Evolutionary conservation across 2,797 vertebrate genomes (phyloP), one percentile per base, ranked within the genome.

Genomic region (Alectoris magna): DNA sequence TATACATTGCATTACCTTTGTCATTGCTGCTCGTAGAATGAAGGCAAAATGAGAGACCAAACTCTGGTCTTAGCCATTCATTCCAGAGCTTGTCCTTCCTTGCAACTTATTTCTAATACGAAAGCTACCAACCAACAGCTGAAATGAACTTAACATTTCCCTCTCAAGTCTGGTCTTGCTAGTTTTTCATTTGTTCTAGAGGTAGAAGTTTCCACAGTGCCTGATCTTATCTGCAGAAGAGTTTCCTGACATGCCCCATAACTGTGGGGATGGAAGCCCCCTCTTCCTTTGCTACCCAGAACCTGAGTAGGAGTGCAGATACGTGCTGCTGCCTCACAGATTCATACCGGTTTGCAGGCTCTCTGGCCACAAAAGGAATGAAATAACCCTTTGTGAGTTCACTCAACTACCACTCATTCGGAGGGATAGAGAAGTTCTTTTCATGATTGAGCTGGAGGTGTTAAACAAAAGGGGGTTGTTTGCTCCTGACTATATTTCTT

Each of bases 391-490:
- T 84, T 93, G 81, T 91, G 36, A 3, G 2, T 59, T 76, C 66
- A 51, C 62, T 84, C 70, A 67, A 0, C 58, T 63, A 6, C 84
- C 7, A 3, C 60, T 39, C 3, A 66, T 82, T 71, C 87, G 73
- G 38, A 67, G 60, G 79, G 82, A 91, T 91, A 81, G 34, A 87
- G 91, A 72, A 92, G 87, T 43, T 71, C 76, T 76, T 88, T 95
- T 76, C 82, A 72, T 67, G 56, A 56, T 62, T 77, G 82, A 48
- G 67, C 36, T 94, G 87, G 70, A 92, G 92, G 82, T 63, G 59
- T 80, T 69, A 85, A 77, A 94, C 90, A 95, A 94, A 96, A 80
- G 63, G 17, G 67, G 46, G 63, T 66, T 95, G 87, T 96, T 96
- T 95, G 87, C 84, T 85, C 59, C 80, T 91, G 79, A 81, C 84